Percentiles rank a stretch among this genome's conserved stretches.
These are phyloP conservation scores for Pteropus rufus DNA, from an alignment of 2,797 vertebrate genomes.

Conservation along the genomic window DNA sequence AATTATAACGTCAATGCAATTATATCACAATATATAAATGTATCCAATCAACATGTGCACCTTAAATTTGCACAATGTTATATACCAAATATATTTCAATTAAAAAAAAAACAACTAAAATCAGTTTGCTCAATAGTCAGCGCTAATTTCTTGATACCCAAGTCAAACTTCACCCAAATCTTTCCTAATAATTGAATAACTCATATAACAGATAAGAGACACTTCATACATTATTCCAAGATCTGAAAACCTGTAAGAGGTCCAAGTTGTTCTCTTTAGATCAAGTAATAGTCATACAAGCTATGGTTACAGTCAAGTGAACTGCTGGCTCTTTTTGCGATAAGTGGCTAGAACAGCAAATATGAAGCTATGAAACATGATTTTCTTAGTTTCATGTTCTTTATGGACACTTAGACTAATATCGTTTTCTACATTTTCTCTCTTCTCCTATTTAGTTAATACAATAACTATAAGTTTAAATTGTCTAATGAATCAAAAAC, in stretches of 20 bases:
- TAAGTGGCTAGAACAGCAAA: not conserved
- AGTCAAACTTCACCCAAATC: not conserved
- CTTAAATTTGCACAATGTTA: not conserved
- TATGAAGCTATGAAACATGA: not conserved
- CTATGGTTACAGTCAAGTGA: not conserved
- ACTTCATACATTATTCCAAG: not conserved
- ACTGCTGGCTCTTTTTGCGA: not conserved
- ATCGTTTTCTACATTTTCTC: not conserved
- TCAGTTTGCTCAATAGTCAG: not conserved
- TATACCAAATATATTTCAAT: not conserved
- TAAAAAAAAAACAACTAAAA: not conserved
- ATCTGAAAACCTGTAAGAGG: not conserved
- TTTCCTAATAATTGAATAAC: not conserved
- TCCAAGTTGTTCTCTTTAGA: not conserved
- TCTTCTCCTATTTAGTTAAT: not conserved
- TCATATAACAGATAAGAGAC: not conserved
- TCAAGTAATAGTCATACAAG: not conserved
- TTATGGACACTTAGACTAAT: not conserved
- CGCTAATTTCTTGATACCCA: constrained; percentile 2
- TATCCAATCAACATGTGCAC: not conserved
- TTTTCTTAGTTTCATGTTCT: not conserved
- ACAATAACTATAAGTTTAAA: not conserved
- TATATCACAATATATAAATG: not conserved
- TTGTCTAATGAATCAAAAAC: not conserved
- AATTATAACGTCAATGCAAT: not conserved